A percentile compares a stretch with the other conserved stretches of the same genome.
phyloP scores from a whole-genome alignment of 2,888 invertebrate species.

The Ormyrus rosae region DNA sequence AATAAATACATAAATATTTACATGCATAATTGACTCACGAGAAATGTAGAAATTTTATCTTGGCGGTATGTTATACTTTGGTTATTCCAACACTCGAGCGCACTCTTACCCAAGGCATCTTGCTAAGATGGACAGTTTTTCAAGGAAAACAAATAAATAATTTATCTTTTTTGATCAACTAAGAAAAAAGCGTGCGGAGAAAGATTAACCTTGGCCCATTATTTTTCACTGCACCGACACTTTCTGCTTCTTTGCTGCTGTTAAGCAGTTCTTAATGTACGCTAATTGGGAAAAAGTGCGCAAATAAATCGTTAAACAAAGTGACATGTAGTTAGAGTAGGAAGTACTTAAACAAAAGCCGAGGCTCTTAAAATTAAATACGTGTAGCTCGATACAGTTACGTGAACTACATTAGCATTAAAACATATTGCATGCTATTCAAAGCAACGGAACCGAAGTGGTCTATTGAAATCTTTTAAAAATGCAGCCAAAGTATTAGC shows the following conservation, averaged over 20 bases:
- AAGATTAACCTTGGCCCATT: background rate
- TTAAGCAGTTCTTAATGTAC: no score
- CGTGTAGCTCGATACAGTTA: conserved; percentile 32
- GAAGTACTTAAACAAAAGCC: background rate
- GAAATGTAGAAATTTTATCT: no score
- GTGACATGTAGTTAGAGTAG: background rate
- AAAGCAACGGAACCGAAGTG: background rate
- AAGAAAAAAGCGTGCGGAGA: background rate
- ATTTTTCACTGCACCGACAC: no score
- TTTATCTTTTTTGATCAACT: background rate
- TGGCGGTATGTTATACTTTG: no score
- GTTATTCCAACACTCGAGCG: no score
- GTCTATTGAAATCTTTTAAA: no score
- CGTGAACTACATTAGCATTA: conserved; percentile 37
- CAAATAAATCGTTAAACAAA: background rate
- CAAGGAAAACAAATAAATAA: conserved; percentile 14
- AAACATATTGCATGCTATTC: conserved; percentile 6
- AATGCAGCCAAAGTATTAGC: no score
- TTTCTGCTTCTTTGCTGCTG: no score
- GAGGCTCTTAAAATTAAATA: conserved; percentile 18
- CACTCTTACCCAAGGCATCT: background rate
- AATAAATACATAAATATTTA: no score
- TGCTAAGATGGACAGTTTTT: conserved; percentile 16
- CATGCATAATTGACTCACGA: no score
- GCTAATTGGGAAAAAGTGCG: background rate